A percentile compares a stretch with the other conserved stretches of the same genome.
These are phyloP conservation scores for Megastigmus dorsalis DNA, from an alignment of 2,888 invertebrate species.

Conservation along the genomic window DNA sequence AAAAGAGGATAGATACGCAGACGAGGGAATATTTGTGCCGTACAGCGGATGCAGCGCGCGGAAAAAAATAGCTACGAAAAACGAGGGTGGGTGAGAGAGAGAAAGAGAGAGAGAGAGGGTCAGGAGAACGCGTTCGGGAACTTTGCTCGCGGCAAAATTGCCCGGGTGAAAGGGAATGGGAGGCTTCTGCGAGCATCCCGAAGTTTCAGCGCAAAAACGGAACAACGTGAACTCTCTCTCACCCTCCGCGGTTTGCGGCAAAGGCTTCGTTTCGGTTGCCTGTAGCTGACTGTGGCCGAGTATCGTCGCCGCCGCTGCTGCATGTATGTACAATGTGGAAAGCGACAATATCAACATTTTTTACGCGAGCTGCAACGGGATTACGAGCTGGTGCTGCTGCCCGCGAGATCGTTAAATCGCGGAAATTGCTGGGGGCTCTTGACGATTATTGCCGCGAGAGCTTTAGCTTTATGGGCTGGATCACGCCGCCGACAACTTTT, in stretches of 20 bases:
- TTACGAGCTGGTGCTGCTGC: too few species aligned
- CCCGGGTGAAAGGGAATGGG: constrained; percentile 43
- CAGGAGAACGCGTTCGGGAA: constrained; percentile 21
- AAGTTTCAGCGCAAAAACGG: constrained; percentile 36
- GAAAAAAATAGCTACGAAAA: not conserved
- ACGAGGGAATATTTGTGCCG: too few species aligned
- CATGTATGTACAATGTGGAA: too few species aligned
- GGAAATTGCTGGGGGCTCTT: too few species aligned
- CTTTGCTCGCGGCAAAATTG: constrained; percentile 8
- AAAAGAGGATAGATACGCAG: not conserved
- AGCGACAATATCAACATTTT: too few species aligned
- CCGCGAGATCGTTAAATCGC: too few species aligned
- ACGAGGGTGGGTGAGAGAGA: not conserved
- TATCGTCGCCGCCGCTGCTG: too few species aligned
- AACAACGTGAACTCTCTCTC: constrained; percentile 2
- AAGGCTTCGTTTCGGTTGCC: not conserved
- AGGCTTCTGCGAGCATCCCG: constrained; percentile 13
- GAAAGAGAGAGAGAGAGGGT: not conserved
- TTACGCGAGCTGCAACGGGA: too few species aligned
- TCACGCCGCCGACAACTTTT: too few species aligned
- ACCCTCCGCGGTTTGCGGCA: not conserved
- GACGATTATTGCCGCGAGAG: too few species aligned
- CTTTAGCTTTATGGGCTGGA: too few species aligned
- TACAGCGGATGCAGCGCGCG: not conserved
- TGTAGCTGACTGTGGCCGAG: too few species aligned